These are phyloP conservation scores for Zaprionus ornatus DNA, from an alignment of 1,140 invertebrate species.

Conservation along the genomic window DNA sequence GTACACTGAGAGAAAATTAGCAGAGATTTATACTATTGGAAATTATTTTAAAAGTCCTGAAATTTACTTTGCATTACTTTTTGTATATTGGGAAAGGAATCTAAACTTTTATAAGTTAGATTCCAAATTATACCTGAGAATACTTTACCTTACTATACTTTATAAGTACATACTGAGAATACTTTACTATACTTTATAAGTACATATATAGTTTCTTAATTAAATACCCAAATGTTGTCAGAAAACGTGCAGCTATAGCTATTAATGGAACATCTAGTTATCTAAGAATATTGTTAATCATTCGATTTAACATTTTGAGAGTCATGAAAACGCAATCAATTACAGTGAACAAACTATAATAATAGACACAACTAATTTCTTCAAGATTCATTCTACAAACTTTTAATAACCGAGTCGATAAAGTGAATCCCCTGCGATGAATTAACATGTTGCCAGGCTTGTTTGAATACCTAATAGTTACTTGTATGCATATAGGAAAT, in stretches of 20 bases:
- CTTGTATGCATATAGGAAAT: background rate
- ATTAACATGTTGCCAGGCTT: background rate
- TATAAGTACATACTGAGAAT: no score
- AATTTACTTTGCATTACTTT: no score
- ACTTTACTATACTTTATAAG: no score
- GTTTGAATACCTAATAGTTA: background rate
- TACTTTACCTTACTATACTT: no score
- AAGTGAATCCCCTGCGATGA: slow-evolving; percentile 8
- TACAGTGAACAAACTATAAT: slow-evolving; percentile 16
- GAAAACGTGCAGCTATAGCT: no score
- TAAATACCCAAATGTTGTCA: no score
- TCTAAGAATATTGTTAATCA: background rate
- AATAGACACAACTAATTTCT: slow-evolving; percentile 18
- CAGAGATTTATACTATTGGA: background rate
- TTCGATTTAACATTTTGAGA: background rate
- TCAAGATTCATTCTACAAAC: background rate
- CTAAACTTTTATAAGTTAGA: no score
- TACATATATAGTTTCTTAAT: no score
- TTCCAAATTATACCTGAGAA: no score
- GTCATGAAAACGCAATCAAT: slow-evolving; percentile 19
- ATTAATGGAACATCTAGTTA: background rate
- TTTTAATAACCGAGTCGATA: background rate
- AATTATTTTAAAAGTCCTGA: background rate
- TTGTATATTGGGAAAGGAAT: no score
- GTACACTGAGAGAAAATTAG: slow-evolving; percentile 49